Evolutionary conservation across 2,888 invertebrate species (phyloP).

Genomic region (Thymelicus acteon): DNA sequence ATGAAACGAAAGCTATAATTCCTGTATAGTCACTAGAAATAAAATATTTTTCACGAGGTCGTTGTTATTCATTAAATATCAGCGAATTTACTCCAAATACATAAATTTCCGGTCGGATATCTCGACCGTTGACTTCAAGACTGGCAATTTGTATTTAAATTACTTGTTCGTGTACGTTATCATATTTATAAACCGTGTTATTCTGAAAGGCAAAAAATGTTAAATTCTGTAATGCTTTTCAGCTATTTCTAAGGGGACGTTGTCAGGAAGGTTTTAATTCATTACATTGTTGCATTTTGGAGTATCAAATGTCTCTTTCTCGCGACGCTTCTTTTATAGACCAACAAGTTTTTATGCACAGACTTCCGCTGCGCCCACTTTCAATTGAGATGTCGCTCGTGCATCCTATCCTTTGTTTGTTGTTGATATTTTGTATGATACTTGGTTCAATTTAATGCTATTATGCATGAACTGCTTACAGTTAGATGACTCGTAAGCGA

Average conservation of each 20-base stretch:
- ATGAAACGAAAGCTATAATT: constrained; percentile 18
- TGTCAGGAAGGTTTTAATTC: constrained; percentile 19
- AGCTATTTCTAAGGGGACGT: constrained; percentile 23
- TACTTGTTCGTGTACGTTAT: constrained; percentile 35
- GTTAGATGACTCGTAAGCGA: background rate
- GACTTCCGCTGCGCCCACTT: constrained; percentile 37
- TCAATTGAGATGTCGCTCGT: constrained; percentile 36
- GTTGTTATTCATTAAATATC: constrained; percentile 31
- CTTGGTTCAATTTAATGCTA: constrained; percentile 14
- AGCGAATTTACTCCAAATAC: constrained; percentile 31
- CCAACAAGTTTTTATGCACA: constrained; percentile 30
- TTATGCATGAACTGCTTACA: constrained; percentile 8
- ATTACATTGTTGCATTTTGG: constrained; percentile 30
- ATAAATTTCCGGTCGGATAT: constrained; percentile 30
- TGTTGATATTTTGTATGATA: constrained; percentile 5
- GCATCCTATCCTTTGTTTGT: constrained; percentile 34
- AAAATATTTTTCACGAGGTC: constrained; percentile 26
- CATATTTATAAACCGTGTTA: constrained; percentile 29
- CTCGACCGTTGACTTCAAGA: constrained; percentile 23
- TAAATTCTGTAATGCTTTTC: constrained; percentile 16
- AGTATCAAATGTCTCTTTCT: constrained; percentile 32
- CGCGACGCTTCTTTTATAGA: constrained; percentile 31
- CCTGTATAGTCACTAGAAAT: constrained; percentile 5
- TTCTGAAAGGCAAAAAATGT: constrained; percentile 9
- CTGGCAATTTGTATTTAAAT: constrained; percentile 34